These are phyloP conservation scores for Saccostrea cuccullata DNA, from an alignment of 1,140 invertebrate genomes.

Conservation along the genomic window DNA sequence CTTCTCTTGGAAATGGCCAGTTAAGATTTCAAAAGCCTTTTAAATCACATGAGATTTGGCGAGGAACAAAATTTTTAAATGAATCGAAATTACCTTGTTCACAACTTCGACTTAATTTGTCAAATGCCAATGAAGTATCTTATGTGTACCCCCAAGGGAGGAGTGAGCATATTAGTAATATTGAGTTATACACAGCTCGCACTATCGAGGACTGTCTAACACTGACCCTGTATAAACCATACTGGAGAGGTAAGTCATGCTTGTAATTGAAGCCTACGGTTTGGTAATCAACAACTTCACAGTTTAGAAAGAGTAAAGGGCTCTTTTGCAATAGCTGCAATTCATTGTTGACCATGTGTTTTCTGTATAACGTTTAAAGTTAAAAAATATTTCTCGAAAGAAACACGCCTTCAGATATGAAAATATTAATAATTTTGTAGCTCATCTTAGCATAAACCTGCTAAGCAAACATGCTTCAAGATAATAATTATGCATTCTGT, in stretches of 20 bases:
- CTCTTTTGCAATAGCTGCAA: not conserved
- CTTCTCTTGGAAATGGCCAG: not conserved
- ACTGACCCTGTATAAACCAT: constrained; percentile 14
- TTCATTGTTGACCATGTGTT: not conserved
- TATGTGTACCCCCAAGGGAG: not conserved
- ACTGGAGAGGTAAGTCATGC: constrained; percentile 16
- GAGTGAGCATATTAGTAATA: constrained; percentile 1
- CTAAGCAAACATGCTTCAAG: no score
- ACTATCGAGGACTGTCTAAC: constrained; percentile 3
- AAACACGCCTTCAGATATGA: no score
- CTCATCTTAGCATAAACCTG: no score
- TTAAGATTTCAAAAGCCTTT: not conserved
- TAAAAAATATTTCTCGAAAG: no score
- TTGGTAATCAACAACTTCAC: not conserved
- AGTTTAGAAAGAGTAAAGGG: not conserved
- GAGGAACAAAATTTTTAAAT: constrained; percentile 15
- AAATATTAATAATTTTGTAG: no score
- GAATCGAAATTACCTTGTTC: constrained; percentile 4
- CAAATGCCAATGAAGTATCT: not conserved
- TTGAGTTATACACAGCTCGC: not conserved
- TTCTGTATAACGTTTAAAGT: no score
- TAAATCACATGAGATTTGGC: not conserved
- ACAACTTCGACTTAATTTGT: constrained; percentile 31
- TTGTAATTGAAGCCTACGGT: not conserved
- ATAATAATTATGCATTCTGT: no score